These are phyloP conservation scores for Planococcus citri DNA, from an alignment of 1,140 invertebrate genomes.

Conservation along the genomic window DNA sequence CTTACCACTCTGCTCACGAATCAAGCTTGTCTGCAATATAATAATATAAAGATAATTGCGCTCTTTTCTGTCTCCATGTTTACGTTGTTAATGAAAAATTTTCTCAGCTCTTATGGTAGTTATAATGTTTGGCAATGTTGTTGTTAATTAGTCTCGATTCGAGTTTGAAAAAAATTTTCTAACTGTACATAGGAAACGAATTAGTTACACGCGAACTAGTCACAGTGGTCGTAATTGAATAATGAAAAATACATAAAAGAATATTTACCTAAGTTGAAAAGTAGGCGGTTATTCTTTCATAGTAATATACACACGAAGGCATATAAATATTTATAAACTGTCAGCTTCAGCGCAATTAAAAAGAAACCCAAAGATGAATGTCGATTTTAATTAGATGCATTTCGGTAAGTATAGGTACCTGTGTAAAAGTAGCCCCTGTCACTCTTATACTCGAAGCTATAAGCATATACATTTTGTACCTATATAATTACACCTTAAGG, in stretches of 20 bases:
- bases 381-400: constrained; percentile 2
- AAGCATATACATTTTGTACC: not conserved
- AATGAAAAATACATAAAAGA: constrained; percentile 4
- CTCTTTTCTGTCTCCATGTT: no score
- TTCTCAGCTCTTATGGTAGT: not conserved
- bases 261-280: not conserved
- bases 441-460: no score
- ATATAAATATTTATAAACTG: constrained; percentile 4
- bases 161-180: not conserved
- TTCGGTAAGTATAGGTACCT: not conserved
- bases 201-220: not conserved
- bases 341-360: not conserved
- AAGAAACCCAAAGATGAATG: constrained; percentile 1
- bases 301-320: not conserved
- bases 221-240: not conserved
- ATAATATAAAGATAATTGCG: no score
- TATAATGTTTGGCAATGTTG: not conserved
- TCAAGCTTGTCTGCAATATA: no score
- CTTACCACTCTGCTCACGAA: no score
- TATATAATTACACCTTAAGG: not conserved
- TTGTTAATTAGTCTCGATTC: not conserved
- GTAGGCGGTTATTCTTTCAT: not conserved
- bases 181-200: constrained; percentile 1
- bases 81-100: not conserved
- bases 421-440: not conserved